Evolutionary conservation across 2,797 vertebrate species (phyloP), one percentile per base, ranked within the genome.

Genomic region (Babyrousa celebensis): DNA sequence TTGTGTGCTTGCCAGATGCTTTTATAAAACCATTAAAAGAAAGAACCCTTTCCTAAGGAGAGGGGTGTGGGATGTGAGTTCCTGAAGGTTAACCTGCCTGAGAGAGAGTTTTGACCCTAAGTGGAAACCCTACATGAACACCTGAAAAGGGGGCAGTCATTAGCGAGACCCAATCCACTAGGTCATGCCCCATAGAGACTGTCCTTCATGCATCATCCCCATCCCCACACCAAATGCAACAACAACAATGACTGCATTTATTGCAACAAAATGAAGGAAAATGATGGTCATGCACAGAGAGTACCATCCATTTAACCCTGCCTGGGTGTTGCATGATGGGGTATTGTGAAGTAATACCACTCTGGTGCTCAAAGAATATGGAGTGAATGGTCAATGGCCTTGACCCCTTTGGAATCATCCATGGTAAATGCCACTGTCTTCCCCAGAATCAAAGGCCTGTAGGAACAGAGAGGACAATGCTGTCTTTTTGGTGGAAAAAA

Each of bases 1-100:
- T 32, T 72, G 77, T 74, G 88, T 89, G 62, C 77, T 62, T 95
- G 97, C 98, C 98, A 98, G 96, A 97, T 91, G 97, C 95, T 98
- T 98, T 98, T 97, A 98, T 96, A 97, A 98, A 98, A 96, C 90
- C 97, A 98, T 98, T 98, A 27, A 94, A 98, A 97, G 70, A 85
- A 97, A 10, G 43, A 36, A 36, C 96, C 43, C 96, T 92, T 95
- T 96, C 96, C 93, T 96, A 97, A 98, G 97, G 97, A 97, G 96
- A 97, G 97, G 94, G 95, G 97, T 91, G 96, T 91, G 94, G 94
- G 92, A 95, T 90, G 96, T 75, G 85, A 97, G 97, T 97, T 98
- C 67, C 52, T 97, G 94, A 94, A 97, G 96, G 96, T 97, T 98
- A 92, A 96, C 97, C 91, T 89, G 94, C 32, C 83, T 95, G 68